Base-by-base conservation (phyloP, 2,797 vertebrate genomes). In the Melanotaenia trifasciata region DNA sequence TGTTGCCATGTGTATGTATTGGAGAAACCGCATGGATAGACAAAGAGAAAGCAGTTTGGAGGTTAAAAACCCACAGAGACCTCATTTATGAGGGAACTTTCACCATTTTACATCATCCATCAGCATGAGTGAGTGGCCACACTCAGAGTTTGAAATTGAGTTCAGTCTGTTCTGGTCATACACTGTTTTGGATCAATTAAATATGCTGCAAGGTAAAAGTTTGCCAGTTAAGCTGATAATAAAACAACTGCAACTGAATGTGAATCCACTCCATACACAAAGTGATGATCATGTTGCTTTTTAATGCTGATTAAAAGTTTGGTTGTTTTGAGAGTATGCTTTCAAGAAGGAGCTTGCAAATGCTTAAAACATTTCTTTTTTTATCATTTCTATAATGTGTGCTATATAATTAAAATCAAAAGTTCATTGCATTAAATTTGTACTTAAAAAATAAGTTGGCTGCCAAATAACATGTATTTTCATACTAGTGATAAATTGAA, bases 11-110 rank as follows among this genome's bases (percentile, higher is more conserved):
- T 64, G 28, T 74, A 28, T 68, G 28, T 50, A n/a, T 60, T 50
- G 58, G 62, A 58, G 57, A 64, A 62, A 54, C 58, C 65, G 56
- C 70, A 40, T 45, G 14, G 59, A 53, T 53, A 76, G 69, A 54
- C 11, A 43, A 53, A 77, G 56, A 73, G 20, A 84, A 32, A 70
- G 58, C 83, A 86, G 87, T 87, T 88, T 78, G 53, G 74, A 77
- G 84, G 77, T 85, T 80, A 82, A 61, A 64, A 79, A 87, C 93
- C 96, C 93, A 93, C 74, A 0, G 95, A 96, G 96, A 95, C 88
- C 94, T 97, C 95, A 95, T 95, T 96, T 96, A 93, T 59, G 30
- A 88, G 79, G 81, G 90, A 93, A 81, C 90, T 81, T 91, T 92
- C 79, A 90, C 89, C 76, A 67, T 58, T 92, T 88, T 81, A 72